Evolutionary conservation across 2,113 vertebrate species (phyloP), one percentile per base, ranked within the genome.

Genomic region (Eclectus roratus): DNA sequence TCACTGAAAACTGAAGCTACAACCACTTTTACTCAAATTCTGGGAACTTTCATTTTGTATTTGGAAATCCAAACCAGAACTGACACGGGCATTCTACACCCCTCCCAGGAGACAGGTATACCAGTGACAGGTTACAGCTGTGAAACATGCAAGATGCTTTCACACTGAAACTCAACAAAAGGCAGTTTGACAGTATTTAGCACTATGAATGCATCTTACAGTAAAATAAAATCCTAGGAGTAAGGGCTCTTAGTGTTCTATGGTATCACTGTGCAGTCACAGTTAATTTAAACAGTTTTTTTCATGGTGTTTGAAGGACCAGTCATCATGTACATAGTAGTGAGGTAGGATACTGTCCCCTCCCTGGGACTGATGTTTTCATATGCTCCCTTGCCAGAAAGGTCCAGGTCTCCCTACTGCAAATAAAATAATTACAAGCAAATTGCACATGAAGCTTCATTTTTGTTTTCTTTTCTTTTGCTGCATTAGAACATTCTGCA

Each of bases 321-420:
- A 97, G 98, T 98, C 98, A 98, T 97, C 96, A 94, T 96, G 96
- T 97, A 96, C 98, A 97, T 97, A 98, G 97, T 96, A 97, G 97
- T 98, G 99, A 99, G 99, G 99, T 99, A 99, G 99, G 98, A 97
- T 97, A 96, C 83, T 96, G 98, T 98, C 98, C 97, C 81, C 86
- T 96, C 89, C 93, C 90, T 85, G 98, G 98, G 98, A 98, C 97
- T 90, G 98, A 98, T 98, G 97, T 98, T 99, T 98, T 98, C 97
- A 98, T 97, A 98, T 97, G 98, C 98, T 98, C 97, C 96, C 98
- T 97, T 98, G 98, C 97, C 98, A 98, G 98, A 98, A 98, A 98
- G 97, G 97, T 93, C 85, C 92, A 96, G 79, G 87, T 94, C 88
- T 94, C 92, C 91, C 85, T 84, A 92, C 72, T 94, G 73, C 91